phyloP scores from a whole-genome alignment of 64 coral and sea anemone genomes.

The Montipora efflorescens region DNA sequence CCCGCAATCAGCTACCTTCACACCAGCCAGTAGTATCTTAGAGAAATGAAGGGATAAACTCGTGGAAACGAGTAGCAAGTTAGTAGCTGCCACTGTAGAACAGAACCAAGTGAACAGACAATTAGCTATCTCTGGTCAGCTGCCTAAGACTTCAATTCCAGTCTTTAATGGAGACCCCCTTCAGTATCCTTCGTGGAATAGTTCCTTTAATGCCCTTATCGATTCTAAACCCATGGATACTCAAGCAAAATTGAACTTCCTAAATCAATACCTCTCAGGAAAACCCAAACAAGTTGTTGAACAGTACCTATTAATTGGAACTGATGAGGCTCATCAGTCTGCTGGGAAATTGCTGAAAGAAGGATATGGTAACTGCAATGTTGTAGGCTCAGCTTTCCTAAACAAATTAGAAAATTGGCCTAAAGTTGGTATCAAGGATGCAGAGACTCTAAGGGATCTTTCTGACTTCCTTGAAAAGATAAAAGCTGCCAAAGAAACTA shows the following conservation, averaged over 20 bases:
- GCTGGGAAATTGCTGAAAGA: constrained; percentile 38
- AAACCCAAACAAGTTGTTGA: constrained; percentile 43
- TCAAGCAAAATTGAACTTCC: constrained; percentile 15
- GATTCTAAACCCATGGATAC: constrained; percentile 27
- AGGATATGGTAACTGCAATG: constrained; percentile 6
- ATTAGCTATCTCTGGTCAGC: neutral
- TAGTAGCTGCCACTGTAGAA: neutral
- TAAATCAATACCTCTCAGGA: constrained; percentile 12
- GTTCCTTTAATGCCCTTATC: constrained; percentile 20
- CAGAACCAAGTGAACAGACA: constrained; percentile 10
- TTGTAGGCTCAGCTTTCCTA: constrained; percentile 29
- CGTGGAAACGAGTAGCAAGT: neutral
- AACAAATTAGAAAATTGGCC: constrained; percentile 69
- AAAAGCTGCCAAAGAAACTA: too few species aligned
- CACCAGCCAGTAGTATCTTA: neutral
- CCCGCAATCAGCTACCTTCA: neutral
- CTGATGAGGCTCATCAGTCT: constrained; percentile 32
- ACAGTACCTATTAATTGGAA: constrained; percentile 47
- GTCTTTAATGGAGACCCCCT: neutral
- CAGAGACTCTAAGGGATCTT: constrained; percentile 25
- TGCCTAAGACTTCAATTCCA: constrained; percentile 5
- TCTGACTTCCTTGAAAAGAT: constrained; percentile 39
- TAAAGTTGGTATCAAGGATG: constrained; percentile 44
- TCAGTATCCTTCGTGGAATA: constrained; percentile 28
- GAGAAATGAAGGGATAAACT: constrained; percentile 32